phyloP scores from a whole-genome alignment of 2,797 vertebrate species.

The Pelodytes ibericus region DNA sequence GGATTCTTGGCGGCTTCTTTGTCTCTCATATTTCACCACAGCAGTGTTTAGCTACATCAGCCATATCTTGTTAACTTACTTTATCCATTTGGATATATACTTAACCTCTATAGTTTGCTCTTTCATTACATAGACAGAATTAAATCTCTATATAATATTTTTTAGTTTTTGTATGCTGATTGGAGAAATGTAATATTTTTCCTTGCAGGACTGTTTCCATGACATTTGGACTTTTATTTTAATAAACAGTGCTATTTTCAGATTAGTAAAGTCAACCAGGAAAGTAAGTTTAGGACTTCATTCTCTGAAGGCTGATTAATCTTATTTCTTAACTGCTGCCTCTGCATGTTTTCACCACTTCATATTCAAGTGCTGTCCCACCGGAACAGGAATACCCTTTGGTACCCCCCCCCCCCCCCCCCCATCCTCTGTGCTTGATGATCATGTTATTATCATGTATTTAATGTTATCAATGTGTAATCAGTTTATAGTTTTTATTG shows the following conservation, averaged over 20 bases:
- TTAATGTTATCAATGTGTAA: not conserved
- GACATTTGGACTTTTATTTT: constrained; percentile 37
- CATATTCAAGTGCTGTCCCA: constrained; percentile 31
- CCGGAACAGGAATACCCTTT: constrained; percentile 19
- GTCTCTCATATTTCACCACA: constrained; percentile 9
- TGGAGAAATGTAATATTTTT: constrained; percentile 21
- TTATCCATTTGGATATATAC: constrained; percentile 12
- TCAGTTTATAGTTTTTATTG: not conserved
- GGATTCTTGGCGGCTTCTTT: constrained; percentile 10
- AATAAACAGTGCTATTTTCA: constrained; percentile 47
- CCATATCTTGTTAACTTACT: constrained; percentile 15
- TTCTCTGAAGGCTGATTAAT: constrained; percentile 49
- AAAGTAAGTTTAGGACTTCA: constrained; percentile 34
- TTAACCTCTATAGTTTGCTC: not conserved
- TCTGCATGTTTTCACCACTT: constrained; percentile 40
- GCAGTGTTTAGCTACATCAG: constrained; percentile 16
- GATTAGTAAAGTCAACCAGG: constrained; percentile 40
- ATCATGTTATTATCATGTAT: not conserved
- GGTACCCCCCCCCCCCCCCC: not conserved
- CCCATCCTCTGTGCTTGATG: not conserved
- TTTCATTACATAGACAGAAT: constrained; percentile 7
- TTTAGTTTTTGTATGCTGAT: constrained; percentile 17
- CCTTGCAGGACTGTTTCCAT: constrained; percentile 19
- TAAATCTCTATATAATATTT: not conserved
- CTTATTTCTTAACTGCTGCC: constrained; percentile 38